Percentiles rank a stretch among this genome's conserved stretches.
Evolutionary conservation across 2,113 vertebrate genomes (phyloP).

Genomic region (Desmodus rotundus): DNA sequence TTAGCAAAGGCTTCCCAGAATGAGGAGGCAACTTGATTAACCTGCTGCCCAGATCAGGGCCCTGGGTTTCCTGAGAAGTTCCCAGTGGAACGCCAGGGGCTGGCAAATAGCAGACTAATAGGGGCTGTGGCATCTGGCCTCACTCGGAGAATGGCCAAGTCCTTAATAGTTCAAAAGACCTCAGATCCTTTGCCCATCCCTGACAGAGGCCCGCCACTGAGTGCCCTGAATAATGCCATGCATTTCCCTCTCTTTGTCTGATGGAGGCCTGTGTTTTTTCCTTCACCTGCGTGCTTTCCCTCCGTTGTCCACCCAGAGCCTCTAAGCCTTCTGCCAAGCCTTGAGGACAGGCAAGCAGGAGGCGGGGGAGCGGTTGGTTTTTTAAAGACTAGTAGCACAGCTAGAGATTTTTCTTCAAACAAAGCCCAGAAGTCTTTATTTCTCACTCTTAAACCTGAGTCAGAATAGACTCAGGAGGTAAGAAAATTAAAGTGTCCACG

Average conservation of each 20-base stretch:
- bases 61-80: slow-evolving; percentile 33
- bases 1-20: slow-evolving; percentile 47
- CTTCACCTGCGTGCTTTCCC: neutral
- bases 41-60: slow-evolving; percentile 23
- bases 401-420: neutral
- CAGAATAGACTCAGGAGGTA: neutral
- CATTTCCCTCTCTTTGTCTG: neutral
- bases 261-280: neutral
- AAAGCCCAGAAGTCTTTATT: neutral
- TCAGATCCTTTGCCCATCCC: neutral
- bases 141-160: neutral
- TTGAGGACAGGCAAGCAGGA: neutral
- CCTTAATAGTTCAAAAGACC: neutral
- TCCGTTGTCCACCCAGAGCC: neutral
- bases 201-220: neutral
- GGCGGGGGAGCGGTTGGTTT: neutral
- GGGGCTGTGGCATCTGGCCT: slow-evolving; percentile 25
- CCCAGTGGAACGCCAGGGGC: neutral
- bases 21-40: slow-evolving; percentile 49
- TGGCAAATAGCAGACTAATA: slow-evolving; percentile 39
- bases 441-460: neutral
- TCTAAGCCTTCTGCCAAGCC: neutral
- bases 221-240: slow-evolving; percentile 33
- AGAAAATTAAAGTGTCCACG: neutral
- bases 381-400: neutral